phyloP scores from a whole-genome alignment of 2,797 vertebrate species.

The Bovichtus variegatus region DNA sequence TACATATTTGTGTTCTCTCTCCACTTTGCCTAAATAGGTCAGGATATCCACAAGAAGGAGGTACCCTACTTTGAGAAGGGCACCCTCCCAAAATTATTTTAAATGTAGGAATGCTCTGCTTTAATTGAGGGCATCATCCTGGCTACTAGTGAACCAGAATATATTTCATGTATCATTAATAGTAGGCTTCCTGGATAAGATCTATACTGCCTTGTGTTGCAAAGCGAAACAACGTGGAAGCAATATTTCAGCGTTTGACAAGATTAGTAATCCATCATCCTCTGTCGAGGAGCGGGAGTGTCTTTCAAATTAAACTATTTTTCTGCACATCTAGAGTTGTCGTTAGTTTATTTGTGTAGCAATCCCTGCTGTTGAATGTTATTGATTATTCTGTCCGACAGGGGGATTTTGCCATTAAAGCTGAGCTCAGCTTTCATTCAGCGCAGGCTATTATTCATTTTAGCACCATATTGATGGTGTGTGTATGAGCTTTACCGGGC shows the following conservation, averaged over 20 bases:
- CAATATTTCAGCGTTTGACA: conserved; percentile 47
- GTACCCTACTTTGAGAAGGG: conserved; percentile 66
- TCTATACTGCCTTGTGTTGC: conserved; percentile 42
- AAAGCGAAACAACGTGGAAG: conserved; percentile 46
- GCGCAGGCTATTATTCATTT: conserved; percentile 65
- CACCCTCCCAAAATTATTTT: conserved; percentile 69
- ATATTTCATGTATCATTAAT: conserved; percentile 41
- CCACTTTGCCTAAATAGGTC: conserved; percentile 68
- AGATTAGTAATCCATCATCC: conserved; percentile 67
- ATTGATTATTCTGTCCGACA: conserved; percentile 73
- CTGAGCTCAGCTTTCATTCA: conserved; percentile 74
- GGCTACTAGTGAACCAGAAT: conserved; percentile 2
- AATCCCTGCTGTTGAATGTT: conserved; percentile 67
- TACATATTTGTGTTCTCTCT: conserved; percentile 31
- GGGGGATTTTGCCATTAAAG: conserved; percentile 63
- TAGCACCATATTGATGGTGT: conserved; percentile 56
- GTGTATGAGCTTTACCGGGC: conserved; percentile 16
- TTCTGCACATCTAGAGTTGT: conserved; percentile 59
- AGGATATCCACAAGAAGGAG: conserved; percentile 69
- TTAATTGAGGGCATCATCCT: conserved; percentile 57
- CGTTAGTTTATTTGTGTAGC: conserved; percentile 77
- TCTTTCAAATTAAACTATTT: conserved; percentile 67
- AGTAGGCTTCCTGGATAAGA: conserved; percentile 27
- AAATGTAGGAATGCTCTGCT: conserved; percentile 33
- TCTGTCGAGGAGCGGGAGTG: conserved; percentile 11